Base-by-base conservation (phyloP, 2,113 vertebrate genomes). In the Castor canadensis region DNA sequence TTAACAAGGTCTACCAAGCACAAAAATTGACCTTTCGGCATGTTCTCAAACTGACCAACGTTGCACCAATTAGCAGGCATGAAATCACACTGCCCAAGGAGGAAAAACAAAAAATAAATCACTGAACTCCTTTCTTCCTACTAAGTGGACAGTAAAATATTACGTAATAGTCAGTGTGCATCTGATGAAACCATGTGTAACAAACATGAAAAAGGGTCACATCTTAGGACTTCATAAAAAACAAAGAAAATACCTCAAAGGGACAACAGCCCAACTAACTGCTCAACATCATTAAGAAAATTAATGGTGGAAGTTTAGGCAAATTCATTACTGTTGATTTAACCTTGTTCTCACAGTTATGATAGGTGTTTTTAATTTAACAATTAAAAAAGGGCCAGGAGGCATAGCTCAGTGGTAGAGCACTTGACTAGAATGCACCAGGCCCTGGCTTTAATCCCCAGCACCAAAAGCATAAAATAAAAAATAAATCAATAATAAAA, bases 71-170 rank as follows among this genome's bases (percentile, higher is more conserved):
- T 96, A 95, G 80, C 58, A 94, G 85, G 97, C 98, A 97, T 96
- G 96, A 98, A 98, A 97, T 96, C 92, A 72, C 54, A 81, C 58
- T 89, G 79, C 72, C 91, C 17, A 11, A 93, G 91, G 72, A 97
- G 96, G 77, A 93, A 95, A 97, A 96, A 92, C 95, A 97, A 97
- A 98, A 96, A 98, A 98, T 97, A 98, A 94, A 96, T 98, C 96
- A 98, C 54, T n/a, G 45, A 75, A 58, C 95, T 97, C 90, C 82
- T 32, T 89, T 86, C 26, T n/a, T 96, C 73, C 93, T 96, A 91
- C 72, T 96, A 94, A 87, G 76, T 93, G 83, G 94, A 92, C 86
- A 28, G 26, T 97, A 87, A 95, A 97, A 93, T 93, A 98, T 95
- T 93, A 97, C 94, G 89, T 97, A 93, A 92, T 97, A 96, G 79